phyloP scores from a whole-genome alignment of 2,797 vertebrate genomes.

The Neomorphus geoffroyi region DNA sequence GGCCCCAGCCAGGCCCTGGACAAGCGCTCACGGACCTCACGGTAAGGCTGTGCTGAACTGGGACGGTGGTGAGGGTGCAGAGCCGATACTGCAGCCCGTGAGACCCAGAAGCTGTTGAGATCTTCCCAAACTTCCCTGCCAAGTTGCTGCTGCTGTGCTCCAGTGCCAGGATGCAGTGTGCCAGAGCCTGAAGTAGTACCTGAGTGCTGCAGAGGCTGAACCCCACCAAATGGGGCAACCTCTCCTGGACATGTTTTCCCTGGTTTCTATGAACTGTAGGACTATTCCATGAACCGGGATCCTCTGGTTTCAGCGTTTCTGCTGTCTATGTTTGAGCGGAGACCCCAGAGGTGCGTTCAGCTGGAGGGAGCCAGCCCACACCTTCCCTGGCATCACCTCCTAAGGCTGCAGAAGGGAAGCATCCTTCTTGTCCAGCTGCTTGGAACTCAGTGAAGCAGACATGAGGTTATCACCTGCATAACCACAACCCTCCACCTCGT shows the following conservation, averaged over 20 bases:
- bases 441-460: background rate
- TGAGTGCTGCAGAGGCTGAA: background rate
- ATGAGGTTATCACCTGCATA: background rate
- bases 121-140: background rate
- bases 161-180: background rate
- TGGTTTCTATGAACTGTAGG: background rate
- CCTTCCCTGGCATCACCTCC: background rate
- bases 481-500: background rate
- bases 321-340: background rate
- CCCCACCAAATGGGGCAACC: background rate
- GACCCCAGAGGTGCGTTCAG: background rate
- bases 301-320: background rate
- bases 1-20: background rate
- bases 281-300: background rate
- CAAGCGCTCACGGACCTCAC: no score
- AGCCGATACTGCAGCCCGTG: rapidly evolving
- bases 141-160: background rate
- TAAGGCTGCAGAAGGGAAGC: background rate
- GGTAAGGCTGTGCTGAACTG: background rate
- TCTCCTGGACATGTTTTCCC: background rate
- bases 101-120: background rate
- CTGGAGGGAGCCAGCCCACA: background rate
- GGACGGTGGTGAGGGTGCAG: background rate
- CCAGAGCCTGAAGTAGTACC: background rate
- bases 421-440: rapidly evolving